Evolutionary conservation across 1,140 invertebrate genomes (phyloP).

Genomic region (Pomacea maculata): DNA sequence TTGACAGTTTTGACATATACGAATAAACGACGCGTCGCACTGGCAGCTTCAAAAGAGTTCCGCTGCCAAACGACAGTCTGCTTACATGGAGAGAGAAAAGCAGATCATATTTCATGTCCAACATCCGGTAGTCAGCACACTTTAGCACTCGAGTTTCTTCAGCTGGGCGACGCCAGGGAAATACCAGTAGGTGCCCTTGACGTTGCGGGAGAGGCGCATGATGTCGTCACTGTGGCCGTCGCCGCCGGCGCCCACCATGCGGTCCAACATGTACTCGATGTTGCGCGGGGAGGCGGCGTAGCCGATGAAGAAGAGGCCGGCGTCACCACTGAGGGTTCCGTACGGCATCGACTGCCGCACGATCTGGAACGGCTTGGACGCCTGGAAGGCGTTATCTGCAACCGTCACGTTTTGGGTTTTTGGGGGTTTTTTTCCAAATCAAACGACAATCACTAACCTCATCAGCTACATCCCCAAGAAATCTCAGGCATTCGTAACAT

Average conservation of each 20-base stretch:
- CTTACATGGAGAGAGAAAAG: too few species aligned
- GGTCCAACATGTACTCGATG: constrained; percentile 59
- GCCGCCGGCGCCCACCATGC: constrained; percentile 57
- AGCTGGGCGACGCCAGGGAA: constrained; percentile 59
- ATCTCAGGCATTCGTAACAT: too few species aligned
- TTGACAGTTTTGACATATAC: too few species aligned
- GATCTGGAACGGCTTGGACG: constrained; percentile 53
- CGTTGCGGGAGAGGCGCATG: constrained; percentile 57
- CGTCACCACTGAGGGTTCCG: constrained; percentile 46
- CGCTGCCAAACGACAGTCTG: too few species aligned
- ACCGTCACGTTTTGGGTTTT: not conserved
- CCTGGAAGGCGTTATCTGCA: constrained; percentile 52
- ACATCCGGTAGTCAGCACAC: too few species aligned
- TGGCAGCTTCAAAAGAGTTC: too few species aligned
- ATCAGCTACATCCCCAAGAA: too few species aligned
- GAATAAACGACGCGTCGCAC: too few species aligned
- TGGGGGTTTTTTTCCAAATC: too few species aligned
- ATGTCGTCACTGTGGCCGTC: constrained; percentile 56
- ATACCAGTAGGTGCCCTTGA: constrained; percentile 64
- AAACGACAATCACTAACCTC: too few species aligned
- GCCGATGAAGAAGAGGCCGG: constrained; percentile 61
- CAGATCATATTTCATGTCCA: too few species aligned
- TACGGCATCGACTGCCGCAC: constrained; percentile 61
- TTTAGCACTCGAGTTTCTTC: constrained; percentile 44
- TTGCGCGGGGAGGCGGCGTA: constrained; percentile 54